Evolutionary conservation across 2,113 vertebrate genomes (phyloP).

Genomic region (Macrotis lagotis): DNA sequence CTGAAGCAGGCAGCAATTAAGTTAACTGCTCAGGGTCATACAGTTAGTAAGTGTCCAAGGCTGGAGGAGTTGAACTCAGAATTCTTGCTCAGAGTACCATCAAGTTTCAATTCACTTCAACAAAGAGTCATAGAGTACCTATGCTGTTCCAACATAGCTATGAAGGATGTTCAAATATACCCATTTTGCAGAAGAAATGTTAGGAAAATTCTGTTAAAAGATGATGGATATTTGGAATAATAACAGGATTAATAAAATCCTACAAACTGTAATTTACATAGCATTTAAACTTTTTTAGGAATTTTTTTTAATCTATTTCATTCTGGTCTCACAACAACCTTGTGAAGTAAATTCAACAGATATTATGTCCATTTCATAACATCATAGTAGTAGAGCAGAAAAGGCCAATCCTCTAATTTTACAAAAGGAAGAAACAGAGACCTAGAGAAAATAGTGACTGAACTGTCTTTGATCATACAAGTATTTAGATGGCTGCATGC

Average conservation of each 20-base stretch:
- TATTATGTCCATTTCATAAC: not conserved
- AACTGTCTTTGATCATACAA: not conserved
- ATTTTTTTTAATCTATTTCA: not conserved
- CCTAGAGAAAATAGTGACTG: not conserved
- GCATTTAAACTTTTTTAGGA: not conserved
- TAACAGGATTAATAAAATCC: no score
- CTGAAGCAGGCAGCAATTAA: not conserved
- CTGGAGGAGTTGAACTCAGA: not conserved
- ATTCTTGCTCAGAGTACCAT: not conserved
- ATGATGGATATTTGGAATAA: not conserved
- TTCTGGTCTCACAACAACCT: not conserved
- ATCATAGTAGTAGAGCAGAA: not conserved
- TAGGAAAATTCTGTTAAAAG: conserved; percentile 3
- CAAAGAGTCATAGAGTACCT: not conserved
- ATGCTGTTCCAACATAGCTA: not conserved
- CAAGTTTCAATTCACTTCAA: not conserved
- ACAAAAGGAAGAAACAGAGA: not conserved
- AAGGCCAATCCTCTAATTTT: not conserved
- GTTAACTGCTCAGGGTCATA: not conserved
- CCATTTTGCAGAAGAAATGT: not conserved
- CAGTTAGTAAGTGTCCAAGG: not conserved
- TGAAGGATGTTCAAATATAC: not conserved
- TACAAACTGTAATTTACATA: not conserved
- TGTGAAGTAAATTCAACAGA: not conserved
- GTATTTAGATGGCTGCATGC: no score